Conservation (phyloP, 2,797 vertebrate genomes). For the Poecilia picta region DNA sequence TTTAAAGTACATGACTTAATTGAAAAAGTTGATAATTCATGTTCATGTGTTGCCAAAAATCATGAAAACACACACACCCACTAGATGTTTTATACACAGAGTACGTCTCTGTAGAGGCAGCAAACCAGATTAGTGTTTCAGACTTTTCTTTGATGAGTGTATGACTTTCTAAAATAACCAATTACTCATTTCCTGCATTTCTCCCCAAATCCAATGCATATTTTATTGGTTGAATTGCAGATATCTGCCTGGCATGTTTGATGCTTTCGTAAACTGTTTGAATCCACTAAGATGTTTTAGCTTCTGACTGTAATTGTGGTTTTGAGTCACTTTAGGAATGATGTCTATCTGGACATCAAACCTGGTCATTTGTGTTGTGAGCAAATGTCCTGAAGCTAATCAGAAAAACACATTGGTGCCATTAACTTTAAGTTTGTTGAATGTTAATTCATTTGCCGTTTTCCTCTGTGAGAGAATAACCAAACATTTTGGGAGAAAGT, state of each 20-base stretch:
- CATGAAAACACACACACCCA: neutral
- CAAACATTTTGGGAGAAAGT: neutral
- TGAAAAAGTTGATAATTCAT: neutral
- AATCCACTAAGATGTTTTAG: neutral
- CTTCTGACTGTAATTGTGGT: neutral
- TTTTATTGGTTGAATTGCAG: neutral
- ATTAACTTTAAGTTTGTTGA: neutral
- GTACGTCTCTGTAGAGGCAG: neutral
- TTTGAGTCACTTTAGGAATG: neutral
- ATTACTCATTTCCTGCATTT: neutral
- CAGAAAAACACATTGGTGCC: neutral
- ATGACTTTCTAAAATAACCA: neutral
- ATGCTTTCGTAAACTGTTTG: neutral
- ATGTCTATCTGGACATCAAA: conserved; percentile 3
- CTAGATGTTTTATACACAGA: neutral
- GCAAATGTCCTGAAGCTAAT: neutral
- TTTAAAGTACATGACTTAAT: neutral
- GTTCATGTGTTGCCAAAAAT: neutral
- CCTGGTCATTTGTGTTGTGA: neutral
- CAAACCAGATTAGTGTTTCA: neutral
- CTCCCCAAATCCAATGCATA: neutral
- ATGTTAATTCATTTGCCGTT: neutral
- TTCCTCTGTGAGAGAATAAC: neutral
- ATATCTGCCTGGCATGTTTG: neutral
- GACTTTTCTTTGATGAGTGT: neutral